Percentiles rank a stretch among this genome's conserved stretches.
Conservation (phyloP, 2,797 vertebrate genomes). For the Melanotaenia trifasciata region DNA sequence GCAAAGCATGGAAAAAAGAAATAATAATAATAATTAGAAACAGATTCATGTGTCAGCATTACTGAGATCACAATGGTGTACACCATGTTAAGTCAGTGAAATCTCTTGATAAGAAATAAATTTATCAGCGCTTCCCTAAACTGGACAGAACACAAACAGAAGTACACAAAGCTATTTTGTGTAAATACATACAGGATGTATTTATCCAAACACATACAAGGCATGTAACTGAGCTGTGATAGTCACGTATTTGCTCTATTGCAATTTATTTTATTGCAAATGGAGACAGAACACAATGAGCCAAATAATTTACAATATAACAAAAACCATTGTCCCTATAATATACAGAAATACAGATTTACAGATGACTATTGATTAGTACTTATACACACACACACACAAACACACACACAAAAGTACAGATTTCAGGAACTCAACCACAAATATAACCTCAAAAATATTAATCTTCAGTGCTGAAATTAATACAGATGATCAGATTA, state of each 20-base stretch:
- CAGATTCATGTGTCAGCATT: neutral
- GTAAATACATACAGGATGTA: neutral
- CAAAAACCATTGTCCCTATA: neutral
- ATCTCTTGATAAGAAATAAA: neutral
- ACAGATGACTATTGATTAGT: neutral
- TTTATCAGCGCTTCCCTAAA: neutral
- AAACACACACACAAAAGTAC: neutral
- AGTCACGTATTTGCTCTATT: neutral
- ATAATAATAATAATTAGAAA: neutral
- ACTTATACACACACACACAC: neutral
- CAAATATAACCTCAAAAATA: neutral
- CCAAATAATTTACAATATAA: too few species aligned
- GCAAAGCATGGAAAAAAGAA: slow-evolving; percentile 3
- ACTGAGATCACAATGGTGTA: neutral
- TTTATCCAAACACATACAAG: neutral
- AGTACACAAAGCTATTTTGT: neutral
- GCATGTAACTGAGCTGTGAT: neutral
- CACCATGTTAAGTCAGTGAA: neutral
- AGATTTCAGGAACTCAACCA: neutral
- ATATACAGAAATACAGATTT: neutral
- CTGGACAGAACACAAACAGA: neutral
- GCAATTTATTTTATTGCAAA: neutral
- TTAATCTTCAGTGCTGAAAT: neutral
- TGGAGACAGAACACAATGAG: neutral
- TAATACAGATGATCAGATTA: neutral